Evolutionary conservation across 2,113 vertebrate species (phyloP), one percentile per base, ranked within the genome.

Genomic region (Nycticorax nycticorax): DNA sequence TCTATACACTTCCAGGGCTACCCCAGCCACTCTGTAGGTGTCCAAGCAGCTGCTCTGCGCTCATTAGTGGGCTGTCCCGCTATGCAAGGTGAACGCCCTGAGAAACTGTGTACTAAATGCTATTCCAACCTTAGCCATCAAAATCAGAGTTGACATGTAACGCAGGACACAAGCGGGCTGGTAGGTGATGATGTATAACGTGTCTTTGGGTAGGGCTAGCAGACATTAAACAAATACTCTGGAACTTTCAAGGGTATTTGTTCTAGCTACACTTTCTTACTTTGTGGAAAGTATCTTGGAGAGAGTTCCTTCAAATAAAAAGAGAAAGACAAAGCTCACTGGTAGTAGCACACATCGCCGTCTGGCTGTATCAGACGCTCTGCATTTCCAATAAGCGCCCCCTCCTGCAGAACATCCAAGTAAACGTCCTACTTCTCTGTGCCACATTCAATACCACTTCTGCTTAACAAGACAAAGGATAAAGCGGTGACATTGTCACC

Each of bases 21-120:
- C 32, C 39, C n/a, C 0, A 0, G 50, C 10, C 47, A 10, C 63
- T 6, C 75, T 2, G 1, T 13, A 55, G 83, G 80, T 26, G 50
- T 37, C 30, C 87, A 13, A 23, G 80, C 83, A 92, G 87, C 90
- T 94, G 90, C 69, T 75, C 9, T 3, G 24, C 43, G 82, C 85
- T 82, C 90, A 76, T 90, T 75, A 88, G 18, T 0, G 3, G 81
- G 19, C 52, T 39, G 74, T 56, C 92, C 92, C 28, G 60, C 88
- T 28, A 33, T 2, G 69, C 73, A 3, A 59, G 88, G 81, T 85
- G 74, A 94, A 37, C 1, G 0, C 57, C 64, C 81, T 1, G 47
- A 81, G 81, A 59, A 92, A 32, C 28, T 1, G 5, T 1, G 3
- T 24, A 7, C 66, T 10, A 47, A 78, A 23, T n/a, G 37, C 78